Evolutionary conservation across 2,888 invertebrate genomes (phyloP).

Genomic region (Pseudococcus longispinus): DNA sequence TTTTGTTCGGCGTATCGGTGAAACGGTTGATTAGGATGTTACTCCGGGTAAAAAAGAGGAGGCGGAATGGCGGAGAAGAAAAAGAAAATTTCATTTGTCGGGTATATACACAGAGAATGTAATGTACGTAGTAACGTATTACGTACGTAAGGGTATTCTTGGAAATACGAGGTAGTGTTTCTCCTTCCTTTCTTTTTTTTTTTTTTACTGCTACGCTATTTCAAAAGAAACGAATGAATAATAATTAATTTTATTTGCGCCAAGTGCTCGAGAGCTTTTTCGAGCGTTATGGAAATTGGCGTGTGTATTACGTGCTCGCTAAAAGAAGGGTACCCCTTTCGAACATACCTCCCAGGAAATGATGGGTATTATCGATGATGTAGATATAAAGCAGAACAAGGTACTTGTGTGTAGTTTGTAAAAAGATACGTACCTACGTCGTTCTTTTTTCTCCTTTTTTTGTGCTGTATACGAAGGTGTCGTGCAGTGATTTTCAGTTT

Average conservation of each 20-base stretch:
- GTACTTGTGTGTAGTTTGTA: not conserved
- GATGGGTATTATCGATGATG: not conserved
- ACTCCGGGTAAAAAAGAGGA: not conserved
- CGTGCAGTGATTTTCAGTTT: not conserved
- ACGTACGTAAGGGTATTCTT: not conserved
- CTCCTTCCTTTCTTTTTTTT: not conserved
- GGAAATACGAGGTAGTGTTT: not conserved
- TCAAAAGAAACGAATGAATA: constrained; percentile 31
- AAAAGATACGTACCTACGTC: not conserved
- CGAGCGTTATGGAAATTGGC: constrained; percentile 7
- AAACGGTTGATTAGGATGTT: constrained; percentile 20
- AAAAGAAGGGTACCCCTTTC: not conserved
- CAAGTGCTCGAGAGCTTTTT: constrained; percentile 24
- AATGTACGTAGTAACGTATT: not conserved
- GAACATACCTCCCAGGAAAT: not conserved
- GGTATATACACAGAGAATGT: not conserved
- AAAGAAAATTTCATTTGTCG: constrained; percentile 2
- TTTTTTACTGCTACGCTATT: not conserved
- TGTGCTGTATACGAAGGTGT: not conserved
- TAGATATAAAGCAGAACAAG: not conserved
- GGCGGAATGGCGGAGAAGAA: not conserved
- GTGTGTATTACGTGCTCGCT: not conserved
- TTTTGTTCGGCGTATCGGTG: not conserved
- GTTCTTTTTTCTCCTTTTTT: not conserved
- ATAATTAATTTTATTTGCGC: constrained; percentile 22